Percentiles rank a stretch among this genome's conserved stretches.
Evolutionary conservation across 2,888 invertebrate genomes (phyloP).

Genomic region (Heliconius ismenius): DNA sequence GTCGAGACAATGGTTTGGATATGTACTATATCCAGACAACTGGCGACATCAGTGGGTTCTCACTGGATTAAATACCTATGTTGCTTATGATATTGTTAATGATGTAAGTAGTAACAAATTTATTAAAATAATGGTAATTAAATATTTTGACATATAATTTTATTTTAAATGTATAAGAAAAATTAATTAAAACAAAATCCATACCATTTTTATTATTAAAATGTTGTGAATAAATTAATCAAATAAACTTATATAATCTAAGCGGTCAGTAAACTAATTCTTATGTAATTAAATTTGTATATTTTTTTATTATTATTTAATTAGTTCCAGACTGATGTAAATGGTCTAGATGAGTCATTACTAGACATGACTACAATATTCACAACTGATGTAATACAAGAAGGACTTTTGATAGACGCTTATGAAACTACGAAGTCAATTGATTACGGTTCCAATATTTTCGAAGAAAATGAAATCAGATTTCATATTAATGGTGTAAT

Average conservation of each 20-base stretch:
- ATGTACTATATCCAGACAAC: conserved; percentile 82
- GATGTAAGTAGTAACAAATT: conserved; percentile 60
- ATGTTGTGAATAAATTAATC: too few species aligned
- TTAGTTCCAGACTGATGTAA: conserved; percentile 49
- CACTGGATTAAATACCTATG: conserved; percentile 81
- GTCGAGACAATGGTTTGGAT: conserved; percentile 87
- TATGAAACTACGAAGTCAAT: conserved; percentile 52
- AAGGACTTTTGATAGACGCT: conserved; percentile 62
- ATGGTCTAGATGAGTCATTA: conserved; percentile 52
- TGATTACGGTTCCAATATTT: conserved; percentile 52
- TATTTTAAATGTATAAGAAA: too few species aligned
- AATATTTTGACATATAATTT: neutral
- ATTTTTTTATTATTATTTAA: neutral
- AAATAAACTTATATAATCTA: neutral
- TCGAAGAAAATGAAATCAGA: conserved; percentile 57
- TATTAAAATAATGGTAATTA: neutral
- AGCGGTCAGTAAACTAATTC: neutral
- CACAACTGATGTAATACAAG: conserved; percentile 68
- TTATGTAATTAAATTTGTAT: neutral
- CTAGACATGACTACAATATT: conserved; percentile 68
- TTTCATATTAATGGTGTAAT: conserved; percentile 56
- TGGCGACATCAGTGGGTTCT: conserved; percentile 84
- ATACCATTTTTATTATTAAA: too few species aligned
- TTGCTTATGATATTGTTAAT: conserved; percentile 81
- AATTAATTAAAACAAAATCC: too few species aligned